Evolutionary conservation across 2,888 invertebrate genomes (phyloP).

Genomic region (Noctua janthe): DNA sequence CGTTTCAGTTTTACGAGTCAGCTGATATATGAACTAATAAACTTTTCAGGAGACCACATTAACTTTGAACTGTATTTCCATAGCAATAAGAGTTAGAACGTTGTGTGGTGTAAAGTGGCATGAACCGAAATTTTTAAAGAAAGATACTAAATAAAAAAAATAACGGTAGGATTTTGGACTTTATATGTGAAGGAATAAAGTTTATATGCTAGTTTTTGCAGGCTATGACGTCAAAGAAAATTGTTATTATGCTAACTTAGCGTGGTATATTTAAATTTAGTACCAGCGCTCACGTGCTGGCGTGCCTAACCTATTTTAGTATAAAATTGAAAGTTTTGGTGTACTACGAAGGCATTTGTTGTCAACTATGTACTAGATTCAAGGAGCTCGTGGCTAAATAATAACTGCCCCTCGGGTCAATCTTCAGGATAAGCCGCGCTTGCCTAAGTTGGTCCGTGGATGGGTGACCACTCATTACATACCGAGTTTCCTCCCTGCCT

Average conservation of each 20-base stretch:
- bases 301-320: conserved; percentile 68
- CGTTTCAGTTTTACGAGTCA: conserved; percentile 52
- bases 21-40: conserved; percentile 40
- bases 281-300: conserved; percentile 56
- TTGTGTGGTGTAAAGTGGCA: neutral
- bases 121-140: conserved; percentile 32
- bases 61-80: conserved; percentile 25
- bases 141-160: conserved; percentile 18
- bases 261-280: conserved; percentile 59
- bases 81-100: conserved; percentile 17
- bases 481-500: neutral
- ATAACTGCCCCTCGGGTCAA: neutral
- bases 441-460: neutral
- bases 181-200: conserved; percentile 54
- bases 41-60: neutral
- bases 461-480: neutral
- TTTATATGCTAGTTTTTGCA: conserved; percentile 53
- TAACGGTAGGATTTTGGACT: conserved; percentile 22
- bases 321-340: conserved; percentile 63
- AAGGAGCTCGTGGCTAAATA: neutral
- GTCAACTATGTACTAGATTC: conserved; percentile 25
- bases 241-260: conserved; percentile 74
- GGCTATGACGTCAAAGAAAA: conserved; percentile 82
- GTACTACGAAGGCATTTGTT: conserved; percentile 29
- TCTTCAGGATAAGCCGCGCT: neutral